Percentiles rank a stretch among this genome's conserved stretches.
These are phyloP conservation scores for Potamilus streckersoni DNA, from an alignment of 1,140 invertebrate genomes.

Conservation along the genomic window DNA sequence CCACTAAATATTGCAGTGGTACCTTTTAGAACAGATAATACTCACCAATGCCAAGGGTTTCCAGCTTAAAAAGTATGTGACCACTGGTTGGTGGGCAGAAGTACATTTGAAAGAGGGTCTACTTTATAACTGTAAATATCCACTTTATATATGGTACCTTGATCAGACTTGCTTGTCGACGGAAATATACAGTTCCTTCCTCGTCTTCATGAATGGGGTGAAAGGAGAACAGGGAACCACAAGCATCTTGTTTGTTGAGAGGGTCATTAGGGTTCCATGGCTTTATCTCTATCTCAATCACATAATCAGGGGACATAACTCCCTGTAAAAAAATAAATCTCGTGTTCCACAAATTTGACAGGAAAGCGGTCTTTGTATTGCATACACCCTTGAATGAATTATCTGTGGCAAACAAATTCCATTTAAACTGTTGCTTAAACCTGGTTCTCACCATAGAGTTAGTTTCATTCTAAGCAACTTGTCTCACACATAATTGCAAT, in stretches of 20 bases:
- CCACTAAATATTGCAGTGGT: too few relatives aligned
- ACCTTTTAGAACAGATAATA: too few relatives aligned
- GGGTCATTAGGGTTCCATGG: constrained; percentile 46
- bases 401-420: background rate
- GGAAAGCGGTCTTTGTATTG: background rate
- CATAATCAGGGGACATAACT: constrained; percentile 39
- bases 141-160: constrained; percentile 23
- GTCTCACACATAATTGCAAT: too few relatives aligned
- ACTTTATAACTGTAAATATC: too few relatives aligned
- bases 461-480: too few relatives aligned
- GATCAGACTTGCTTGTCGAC: constrained; percentile 45
- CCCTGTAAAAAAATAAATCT: constrained; percentile 28
- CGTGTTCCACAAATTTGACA: too few relatives aligned
- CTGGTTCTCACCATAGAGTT: too few relatives aligned
- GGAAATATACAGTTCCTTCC: constrained; percentile 48
- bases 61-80: too few relatives aligned
- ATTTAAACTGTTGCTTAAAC: background rate
- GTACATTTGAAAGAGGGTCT: too few relatives aligned
- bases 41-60: too few relatives aligned
- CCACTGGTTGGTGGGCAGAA: too few relatives aligned
- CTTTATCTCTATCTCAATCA: constrained; percentile 50
- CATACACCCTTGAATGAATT: background rate
- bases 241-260: constrained; percentile 29
- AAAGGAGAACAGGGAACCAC: constrained; percentile 36
- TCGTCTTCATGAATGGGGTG: constrained; percentile 52